Base-by-base conservation (phyloP, 1,140 invertebrate genomes). In the Rhopalosiphum padi region DNA sequence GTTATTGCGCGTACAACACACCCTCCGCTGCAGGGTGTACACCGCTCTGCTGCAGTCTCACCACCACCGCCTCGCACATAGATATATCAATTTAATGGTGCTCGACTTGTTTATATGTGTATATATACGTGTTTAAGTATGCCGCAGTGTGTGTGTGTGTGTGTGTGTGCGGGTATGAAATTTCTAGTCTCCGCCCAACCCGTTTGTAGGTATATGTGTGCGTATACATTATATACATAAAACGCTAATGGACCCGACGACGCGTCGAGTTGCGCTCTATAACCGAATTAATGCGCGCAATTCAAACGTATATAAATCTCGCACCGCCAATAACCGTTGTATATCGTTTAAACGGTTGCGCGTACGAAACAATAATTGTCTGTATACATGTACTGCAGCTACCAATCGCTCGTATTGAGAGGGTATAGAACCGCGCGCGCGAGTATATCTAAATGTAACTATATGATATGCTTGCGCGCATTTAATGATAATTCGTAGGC, bases 21-120 rank as follows among this genome's bases (percentile, higher is more conserved):
- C 88, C 51, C 88, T 89, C 88, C 23, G 35, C n/a, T 18, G 60
- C 60, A 6, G 60, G 60, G 60, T n/a, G 15, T 77, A 18, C 60
- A 43, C 18, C 22, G 51, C 88, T 37, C 41, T 41, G 41, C 48
- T 11, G 55, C 43, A 48, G 11, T 82, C 68, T 22, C 35, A 48
- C 30, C 37, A 8, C 41, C 6, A 3, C 9, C n/a, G 21, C n/a
- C 35, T 86, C 35, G 82, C n/a, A 22, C 35, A 92, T 25, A 89
- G 87, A 89, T 89, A 89, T 55, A 89, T 55, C 51, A 89, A 89
- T 92, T 82, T 85, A 92, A 92, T 92, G 68, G 91, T 82, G n/a
- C 91, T 92, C 91, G 91, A 92, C 77, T 92, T 37, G 22, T 48
- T 23, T 89, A 37, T 55, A 41, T n/a, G 30, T 30, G n/a, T 87